Conservation (phyloP, 2,888 invertebrate species). For the Spatulosminthurus flaviceps region DNA sequence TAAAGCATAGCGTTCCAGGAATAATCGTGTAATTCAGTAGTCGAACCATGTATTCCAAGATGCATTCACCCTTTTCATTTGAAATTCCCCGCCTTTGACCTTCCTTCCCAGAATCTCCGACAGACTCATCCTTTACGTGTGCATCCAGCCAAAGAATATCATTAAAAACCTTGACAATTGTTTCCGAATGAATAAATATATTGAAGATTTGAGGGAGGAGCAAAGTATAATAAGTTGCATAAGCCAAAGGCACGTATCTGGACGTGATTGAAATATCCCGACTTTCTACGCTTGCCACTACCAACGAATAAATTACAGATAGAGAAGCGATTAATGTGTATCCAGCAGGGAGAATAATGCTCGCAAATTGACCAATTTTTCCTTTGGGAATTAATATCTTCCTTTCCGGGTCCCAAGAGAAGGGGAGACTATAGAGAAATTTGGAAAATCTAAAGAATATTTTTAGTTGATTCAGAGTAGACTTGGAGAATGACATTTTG, state of each 20-base stretch:
- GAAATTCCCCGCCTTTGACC: no score
- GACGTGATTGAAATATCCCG: not conserved
- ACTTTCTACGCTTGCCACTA: not conserved
- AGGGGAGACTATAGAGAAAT: not conserved
- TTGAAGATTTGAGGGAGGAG: not conserved
- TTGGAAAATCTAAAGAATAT: not conserved
- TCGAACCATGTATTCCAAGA: not conserved
- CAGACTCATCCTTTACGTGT: no score
- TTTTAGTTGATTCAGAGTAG: not conserved
- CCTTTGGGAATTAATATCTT: not conserved
- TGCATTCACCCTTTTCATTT: no score
- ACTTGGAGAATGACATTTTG: no score
- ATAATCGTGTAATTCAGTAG: not conserved
- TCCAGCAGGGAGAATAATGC: no score
- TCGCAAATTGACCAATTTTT: no score
- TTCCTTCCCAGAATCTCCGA: no score
- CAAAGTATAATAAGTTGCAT: not conserved
- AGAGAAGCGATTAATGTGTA: not conserved
- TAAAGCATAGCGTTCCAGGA: not conserved
- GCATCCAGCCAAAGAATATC: not conserved
- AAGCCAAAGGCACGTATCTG: not conserved
- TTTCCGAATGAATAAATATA: not conserved
- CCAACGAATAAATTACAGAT: not conserved
- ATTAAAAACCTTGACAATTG: not conserved
- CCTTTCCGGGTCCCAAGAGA: not conserved